Base-by-base conservation (phyloP, 2,113 vertebrate species). In the Bubalus kerabau region DNA sequence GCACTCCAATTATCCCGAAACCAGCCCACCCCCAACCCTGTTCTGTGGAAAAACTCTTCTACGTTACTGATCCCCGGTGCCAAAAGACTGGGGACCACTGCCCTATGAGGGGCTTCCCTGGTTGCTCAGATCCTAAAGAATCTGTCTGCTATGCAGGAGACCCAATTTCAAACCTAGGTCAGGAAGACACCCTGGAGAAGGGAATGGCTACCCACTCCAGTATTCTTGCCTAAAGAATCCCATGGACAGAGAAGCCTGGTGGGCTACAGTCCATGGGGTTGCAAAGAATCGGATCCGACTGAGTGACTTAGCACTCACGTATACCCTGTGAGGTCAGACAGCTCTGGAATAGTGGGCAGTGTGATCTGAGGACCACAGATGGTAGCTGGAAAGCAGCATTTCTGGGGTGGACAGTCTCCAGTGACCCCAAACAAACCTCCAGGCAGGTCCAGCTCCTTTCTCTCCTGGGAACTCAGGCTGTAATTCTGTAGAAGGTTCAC, bases 1-100 rank as follows among this genome's bases (percentile, higher is more conserved):
- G 23, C 40, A 26, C 40, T 43, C 23, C 21, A 43, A 2, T 43
- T 40, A 43, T 26, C 71, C 71, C 0, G 0, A 74, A 71, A 74
- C 10, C 67, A 74, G n/a, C 71, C 40, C 40, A 26, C 40, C 12
- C 19, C 36, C 12, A 14, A 43, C 6, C 36, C 23, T 1, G 0
- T 21, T 76, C 71, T 16, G 28, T 43, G 71, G 71, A 43, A 76
- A 24, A 76, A 14, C 23, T 40, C n/a, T 74, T 74, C 36, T 26
- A 43, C 0, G 36, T 24, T 43, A 76, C 36, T 43, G 36, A 14
- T 26, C 21, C 71, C 28, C 14, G 36, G 40, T 13, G 40, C 36
- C 36, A 26, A 76, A 76, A 76, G 23, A 43, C 0, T 3, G 6
- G 36, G 71, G 71, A 76, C 36, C 71, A 43, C 6, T 76, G 71